Conservation (phyloP, 2,113 vertebrate genomes). For the Protobothrops flavoviridis region DNA sequence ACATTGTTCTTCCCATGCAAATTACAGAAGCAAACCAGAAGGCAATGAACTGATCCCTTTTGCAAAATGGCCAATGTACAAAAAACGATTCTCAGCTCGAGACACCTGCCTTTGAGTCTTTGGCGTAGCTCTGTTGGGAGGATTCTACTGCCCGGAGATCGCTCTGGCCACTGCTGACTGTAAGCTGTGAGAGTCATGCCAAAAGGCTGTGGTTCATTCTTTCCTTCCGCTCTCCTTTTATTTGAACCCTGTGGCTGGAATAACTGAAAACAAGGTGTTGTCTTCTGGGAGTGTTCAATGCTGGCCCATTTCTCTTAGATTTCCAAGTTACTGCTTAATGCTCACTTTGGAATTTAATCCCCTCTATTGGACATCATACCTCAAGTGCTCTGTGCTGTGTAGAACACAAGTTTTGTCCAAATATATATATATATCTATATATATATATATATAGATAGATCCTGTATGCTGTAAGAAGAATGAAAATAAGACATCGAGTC, state of each 20-base stretch:
- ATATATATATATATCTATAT: conserved; percentile 31
- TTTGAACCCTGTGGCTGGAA: conserved; percentile 60
- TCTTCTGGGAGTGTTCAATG: conserved; percentile 32
- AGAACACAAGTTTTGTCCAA: conserved; percentile 68
- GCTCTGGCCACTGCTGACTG: conserved; percentile 65
- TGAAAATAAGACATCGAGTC: conserved; percentile 51
- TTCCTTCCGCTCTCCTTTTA: conserved; percentile 38
- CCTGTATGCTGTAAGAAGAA: conserved; percentile 63
- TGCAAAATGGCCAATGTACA: conserved; percentile 52
- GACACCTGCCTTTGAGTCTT: conserved; percentile 63
- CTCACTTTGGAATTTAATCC: conserved; percentile 69
- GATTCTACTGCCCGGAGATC: conserved; percentile 58
- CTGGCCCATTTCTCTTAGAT: conserved; percentile 52
- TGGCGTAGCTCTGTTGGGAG: conserved; percentile 66
- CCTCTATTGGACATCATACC: conserved; percentile 65
- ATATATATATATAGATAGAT: conserved; percentile 27
- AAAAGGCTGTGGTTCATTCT: conserved; percentile 68
- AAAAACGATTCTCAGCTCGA: conserved; percentile 49
- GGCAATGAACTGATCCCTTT: background rate
- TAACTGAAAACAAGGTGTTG: conserved; percentile 43
- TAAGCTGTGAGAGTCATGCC: conserved; percentile 68
- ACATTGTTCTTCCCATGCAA: conserved; percentile 7
- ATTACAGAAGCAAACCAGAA: background rate
- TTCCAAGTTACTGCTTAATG: conserved; percentile 62
- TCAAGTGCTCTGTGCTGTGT: conserved; percentile 70